Evolutionary conservation across 2,797 vertebrate species (phyloP).

Genomic region (Lithobates sylvaticus): DNA sequence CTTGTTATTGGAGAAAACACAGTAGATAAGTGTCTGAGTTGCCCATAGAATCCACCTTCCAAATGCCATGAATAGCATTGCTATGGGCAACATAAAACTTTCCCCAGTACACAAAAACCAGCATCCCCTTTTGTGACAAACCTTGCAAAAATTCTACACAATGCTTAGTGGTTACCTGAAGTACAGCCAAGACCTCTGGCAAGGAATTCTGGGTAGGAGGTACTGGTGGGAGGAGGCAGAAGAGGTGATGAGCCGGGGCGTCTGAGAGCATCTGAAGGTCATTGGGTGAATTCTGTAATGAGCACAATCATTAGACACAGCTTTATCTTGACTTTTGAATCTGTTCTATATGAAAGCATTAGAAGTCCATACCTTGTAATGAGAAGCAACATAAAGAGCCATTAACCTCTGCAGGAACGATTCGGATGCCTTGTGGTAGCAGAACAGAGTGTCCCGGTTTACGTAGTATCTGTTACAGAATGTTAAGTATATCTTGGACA

Average conservation of each 20-base stretch:
- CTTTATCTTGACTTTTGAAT: too few relatives aligned
- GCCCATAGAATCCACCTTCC: too few relatives aligned
- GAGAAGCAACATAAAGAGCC: constrained; percentile 96
- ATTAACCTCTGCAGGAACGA: constrained; percentile 94
- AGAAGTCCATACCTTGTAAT: constrained; percentile 89
- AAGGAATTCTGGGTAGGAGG: constrained; percentile 93
- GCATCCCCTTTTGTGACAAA: too few relatives aligned
- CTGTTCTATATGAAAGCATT: background rate
- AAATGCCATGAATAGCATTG: too few relatives aligned
- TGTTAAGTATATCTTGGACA: constrained; percentile 74
- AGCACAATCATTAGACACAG: background rate
- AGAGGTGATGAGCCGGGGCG: constrained; percentile 96
- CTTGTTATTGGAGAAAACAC: background rate
- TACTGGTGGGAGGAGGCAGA: constrained; percentile 94
- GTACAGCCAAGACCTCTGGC: constrained; percentile 93
- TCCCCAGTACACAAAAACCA: too few relatives aligned
- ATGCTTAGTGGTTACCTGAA: constrained; percentile 82
- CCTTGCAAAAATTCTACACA: background rate
- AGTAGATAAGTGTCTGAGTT: too few relatives aligned
- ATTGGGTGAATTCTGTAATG: constrained; percentile 92
- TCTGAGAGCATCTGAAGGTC: constrained; percentile 98
- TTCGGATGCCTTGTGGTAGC: constrained; percentile 96
- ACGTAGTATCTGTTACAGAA: constrained; percentile 86
- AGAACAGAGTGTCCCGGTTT: constrained; percentile 96
- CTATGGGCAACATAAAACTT: too few relatives aligned